Conservation (phyloP, 2,113 vertebrate species). For the Haplochromis vanheusdeni region DNA sequence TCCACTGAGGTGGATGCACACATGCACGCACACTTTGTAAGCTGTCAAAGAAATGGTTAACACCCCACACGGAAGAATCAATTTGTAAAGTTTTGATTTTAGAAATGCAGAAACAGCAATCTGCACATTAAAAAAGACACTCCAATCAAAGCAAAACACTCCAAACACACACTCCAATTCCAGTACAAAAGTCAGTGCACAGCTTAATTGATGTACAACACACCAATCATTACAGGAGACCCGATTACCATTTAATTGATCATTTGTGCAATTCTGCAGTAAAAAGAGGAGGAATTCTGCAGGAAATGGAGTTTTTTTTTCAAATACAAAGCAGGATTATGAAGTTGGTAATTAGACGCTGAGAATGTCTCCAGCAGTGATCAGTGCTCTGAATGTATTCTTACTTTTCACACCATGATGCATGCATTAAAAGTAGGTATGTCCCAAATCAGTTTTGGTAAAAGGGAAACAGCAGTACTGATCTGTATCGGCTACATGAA, state of each 20-base stretch:
- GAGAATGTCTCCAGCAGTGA: conserved; percentile 26
- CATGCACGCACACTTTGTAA: background rate
- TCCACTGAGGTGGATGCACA: background rate
- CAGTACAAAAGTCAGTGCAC: background rate
- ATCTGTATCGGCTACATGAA: background rate
- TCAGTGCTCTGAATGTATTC: conserved; percentile 7
- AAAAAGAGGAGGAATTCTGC: background rate
- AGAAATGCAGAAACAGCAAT: background rate
- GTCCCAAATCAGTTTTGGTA: background rate
- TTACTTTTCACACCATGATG: background rate
- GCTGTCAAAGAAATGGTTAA: background rate
- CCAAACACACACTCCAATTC: conserved; percentile 24
- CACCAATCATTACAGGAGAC: conserved; percentile 22
- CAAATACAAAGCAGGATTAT: background rate
- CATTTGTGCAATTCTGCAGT: background rate
- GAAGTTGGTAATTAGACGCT: background rate
- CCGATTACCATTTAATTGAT: background rate
- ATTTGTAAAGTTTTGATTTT: background rate
- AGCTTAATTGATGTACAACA: background rate
- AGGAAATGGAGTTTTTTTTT: background rate
- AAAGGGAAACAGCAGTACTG: background rate
- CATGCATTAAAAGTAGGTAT: conserved; percentile 28
- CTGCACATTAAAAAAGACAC: background rate
- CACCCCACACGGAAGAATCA: background rate
- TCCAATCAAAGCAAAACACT: conserved; percentile 34